Percentiles rank a stretch among this genome's conserved stretches.
Conservation (phyloP, 2,888 invertebrate species). For the Patella depressa region DNA sequence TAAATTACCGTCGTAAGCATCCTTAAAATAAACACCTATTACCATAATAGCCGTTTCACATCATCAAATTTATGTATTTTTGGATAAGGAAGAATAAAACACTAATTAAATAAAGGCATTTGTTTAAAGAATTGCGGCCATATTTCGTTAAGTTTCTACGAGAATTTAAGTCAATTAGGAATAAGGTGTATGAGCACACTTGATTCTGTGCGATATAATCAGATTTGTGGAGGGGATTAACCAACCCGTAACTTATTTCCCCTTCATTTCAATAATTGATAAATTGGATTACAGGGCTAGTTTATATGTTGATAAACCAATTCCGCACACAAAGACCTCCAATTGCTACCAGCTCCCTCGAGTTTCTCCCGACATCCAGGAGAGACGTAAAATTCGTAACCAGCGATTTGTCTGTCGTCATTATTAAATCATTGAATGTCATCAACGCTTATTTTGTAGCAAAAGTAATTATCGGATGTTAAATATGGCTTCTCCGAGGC, state of each 20-base stretch:
- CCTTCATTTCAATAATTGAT: slow-evolving; percentile 57
- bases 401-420: slow-evolving; percentile 26
- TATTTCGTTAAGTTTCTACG: neutral
- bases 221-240: too few species aligned
- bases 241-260: slow-evolving; percentile 50
- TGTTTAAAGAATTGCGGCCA: slow-evolving; percentile 2
- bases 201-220: too few species aligned
- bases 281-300: slow-evolving; percentile 54
- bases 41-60: neutral
- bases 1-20: too few species aligned
- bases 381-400: slow-evolving; percentile 28
- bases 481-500: slow-evolving; percentile 38
- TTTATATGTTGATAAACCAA: slow-evolving; percentile 58
- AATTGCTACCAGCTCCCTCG: slow-evolving; percentile 40
- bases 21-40: slow-evolving; percentile 2
- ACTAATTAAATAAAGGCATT: neutral
- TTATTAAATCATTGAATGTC: slow-evolving; percentile 41
- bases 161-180: slow-evolving; percentile 3
- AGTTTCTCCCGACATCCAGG: slow-evolving; percentile 22
- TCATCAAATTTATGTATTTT: slow-evolving; percentile 2
- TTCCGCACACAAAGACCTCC: slow-evolving; percentile 44
- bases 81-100: neutral
- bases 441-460: slow-evolving; percentile 38
- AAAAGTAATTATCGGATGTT: slow-evolving; percentile 40
- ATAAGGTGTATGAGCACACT: neutral